Evolutionary conservation across 2,888 invertebrate genomes (phyloP), one percentile per base, ranked within the genome.

Genomic region (Cremastinae sp.): DNA sequence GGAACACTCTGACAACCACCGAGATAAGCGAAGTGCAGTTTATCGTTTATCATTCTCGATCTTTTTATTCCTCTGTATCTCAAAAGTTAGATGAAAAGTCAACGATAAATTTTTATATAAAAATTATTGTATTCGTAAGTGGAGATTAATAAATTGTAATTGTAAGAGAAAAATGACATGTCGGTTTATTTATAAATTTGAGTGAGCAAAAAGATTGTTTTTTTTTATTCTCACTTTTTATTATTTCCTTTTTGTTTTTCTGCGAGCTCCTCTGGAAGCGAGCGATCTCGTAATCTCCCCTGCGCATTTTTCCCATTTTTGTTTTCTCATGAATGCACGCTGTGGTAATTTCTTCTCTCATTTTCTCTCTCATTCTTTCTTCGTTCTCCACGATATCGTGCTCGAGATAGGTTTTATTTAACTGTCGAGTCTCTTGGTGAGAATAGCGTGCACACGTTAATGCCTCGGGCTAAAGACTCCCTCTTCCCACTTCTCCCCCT

Each of bases 41-140:
- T 36, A 49, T 59, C 20, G 18, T 64, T 38, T 47, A 66, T 62
- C 68, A 68, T 16, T 66, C 58, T 71, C 61, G 28, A 65, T 66
- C 53, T 70, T 65, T 65, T 71, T 45, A 58, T 61, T 56, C 8
- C 8, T 64, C 66, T 38, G 20, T 75, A 62, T 66, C 58, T 62
- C 49, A 41, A 12, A 62, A 22, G 22, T 38, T 18, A n/a, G n/a
- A n/a, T 36, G 43, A 54, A 59, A 58, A 72, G 20, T 34, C 28
- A 2, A 28, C 2, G 28, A 28, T 28, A 36, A 45, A 38, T 54
- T 75, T 75, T 75, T 72, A 64, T 75, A 75, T 68, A 72, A 71
- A 68, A 51, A 56, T 58, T 62, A 75, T 62, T 71, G 75, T 75
- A 75, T 71, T 61, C 28, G 66, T 71, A 71, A 75, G 41, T 36